These are phyloP conservation scores for Fopius arisanus DNA, from an alignment of 1,140 invertebrate species.

Conservation along the genomic window DNA sequence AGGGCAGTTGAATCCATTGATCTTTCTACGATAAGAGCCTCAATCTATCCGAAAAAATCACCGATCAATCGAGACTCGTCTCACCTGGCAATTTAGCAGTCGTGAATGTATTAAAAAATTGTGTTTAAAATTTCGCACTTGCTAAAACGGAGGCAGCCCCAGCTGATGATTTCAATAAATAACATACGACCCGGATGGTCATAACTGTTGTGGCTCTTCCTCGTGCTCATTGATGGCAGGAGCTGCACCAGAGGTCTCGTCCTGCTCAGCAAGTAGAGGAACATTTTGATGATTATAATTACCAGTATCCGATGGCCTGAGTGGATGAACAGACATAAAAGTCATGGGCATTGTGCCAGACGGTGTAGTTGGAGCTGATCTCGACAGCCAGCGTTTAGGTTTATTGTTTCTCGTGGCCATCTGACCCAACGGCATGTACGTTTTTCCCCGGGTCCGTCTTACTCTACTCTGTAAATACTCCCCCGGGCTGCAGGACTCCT, in stretches of 20 bases:
- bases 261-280: slow-evolving; percentile 59
- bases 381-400: slow-evolving; percentile 71
- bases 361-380: slow-evolving; percentile 80
- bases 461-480: slow-evolving; percentile 42
- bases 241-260: slow-evolving; percentile 49
- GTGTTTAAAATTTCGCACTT: not conserved
- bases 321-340: slow-evolving; percentile 51
- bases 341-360: slow-evolving; percentile 65
- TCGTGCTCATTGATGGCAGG: slow-evolving; percentile 39
- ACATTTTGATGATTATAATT: slow-evolving; percentile 50
- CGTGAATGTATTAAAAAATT: slow-evolving; percentile 17
- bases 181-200: slow-evolving; percentile 30
- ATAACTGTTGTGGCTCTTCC: slow-evolving; percentile 47
- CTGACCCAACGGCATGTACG: slow-evolving; percentile 58
- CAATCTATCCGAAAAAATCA: not conserved
- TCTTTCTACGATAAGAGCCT: not conserved
- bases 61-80: too few relatives aligned
- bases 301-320: slow-evolving; percentile 51
- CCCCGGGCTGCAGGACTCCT: slow-evolving; percentile 44
- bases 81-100: not conserved
- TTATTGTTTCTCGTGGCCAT: slow-evolving; percentile 55
- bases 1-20: not conserved
- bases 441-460: slow-evolving; percentile 52
- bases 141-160: slow-evolving; percentile 29
- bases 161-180: too few relatives aligned